These are phyloP conservation scores for Myathropa florea DNA, from an alignment of 2,888 invertebrate species.

Conservation along the genomic window DNA sequence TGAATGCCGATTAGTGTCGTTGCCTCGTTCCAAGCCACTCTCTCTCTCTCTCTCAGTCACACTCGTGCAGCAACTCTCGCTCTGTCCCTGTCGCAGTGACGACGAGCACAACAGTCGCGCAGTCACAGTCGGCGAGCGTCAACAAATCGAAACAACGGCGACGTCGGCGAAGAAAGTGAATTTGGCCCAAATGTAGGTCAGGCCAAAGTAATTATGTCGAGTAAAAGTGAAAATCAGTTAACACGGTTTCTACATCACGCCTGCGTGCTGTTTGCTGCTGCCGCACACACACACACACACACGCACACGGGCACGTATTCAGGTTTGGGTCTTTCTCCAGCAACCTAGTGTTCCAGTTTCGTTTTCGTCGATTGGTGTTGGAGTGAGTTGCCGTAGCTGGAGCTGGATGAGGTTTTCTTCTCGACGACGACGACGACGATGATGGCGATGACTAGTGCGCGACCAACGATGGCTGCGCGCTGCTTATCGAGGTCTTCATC, in stretches of 20 bases:
- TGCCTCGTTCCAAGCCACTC: slow-evolving; percentile 7
- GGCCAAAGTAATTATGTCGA: slow-evolving; percentile 71
- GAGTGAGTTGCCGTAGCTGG: background rate
- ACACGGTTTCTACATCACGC: slow-evolving; percentile 71
- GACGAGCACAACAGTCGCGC: slow-evolving; percentile 7
- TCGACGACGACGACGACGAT: background rate
- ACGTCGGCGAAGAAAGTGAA: slow-evolving; percentile 68
- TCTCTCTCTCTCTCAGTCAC: background rate
- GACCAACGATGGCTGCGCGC: slow-evolving; percentile 16
- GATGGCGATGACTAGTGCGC: background rate
- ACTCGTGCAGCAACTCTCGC: background rate
- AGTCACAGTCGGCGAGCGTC: background rate
- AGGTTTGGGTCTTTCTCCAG: slow-evolving; percentile 63
- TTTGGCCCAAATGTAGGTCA: slow-evolving; percentile 69
- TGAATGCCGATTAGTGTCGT: slow-evolving; percentile 51
- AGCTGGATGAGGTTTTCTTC: slow-evolving; percentile 16
- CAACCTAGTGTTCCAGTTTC: slow-evolving; percentile 70
- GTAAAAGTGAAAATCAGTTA: slow-evolving; percentile 71
- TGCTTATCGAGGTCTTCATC: slow-evolving; percentile 59
- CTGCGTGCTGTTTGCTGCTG: slow-evolving; percentile 43
- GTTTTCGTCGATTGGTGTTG: slow-evolving; percentile 53
- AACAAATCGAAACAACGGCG: background rate
- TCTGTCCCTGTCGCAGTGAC: slow-evolving; percentile 26
- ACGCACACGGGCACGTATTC: slow-evolving; percentile 12
- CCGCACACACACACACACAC: background rate